A percentile compares a stretch with the other conserved stretches of the same genome.
Evolutionary conservation across 64 coral and sea anemone genomes (phyloP).

Genomic region (Cladopsammia gracilis): DNA sequence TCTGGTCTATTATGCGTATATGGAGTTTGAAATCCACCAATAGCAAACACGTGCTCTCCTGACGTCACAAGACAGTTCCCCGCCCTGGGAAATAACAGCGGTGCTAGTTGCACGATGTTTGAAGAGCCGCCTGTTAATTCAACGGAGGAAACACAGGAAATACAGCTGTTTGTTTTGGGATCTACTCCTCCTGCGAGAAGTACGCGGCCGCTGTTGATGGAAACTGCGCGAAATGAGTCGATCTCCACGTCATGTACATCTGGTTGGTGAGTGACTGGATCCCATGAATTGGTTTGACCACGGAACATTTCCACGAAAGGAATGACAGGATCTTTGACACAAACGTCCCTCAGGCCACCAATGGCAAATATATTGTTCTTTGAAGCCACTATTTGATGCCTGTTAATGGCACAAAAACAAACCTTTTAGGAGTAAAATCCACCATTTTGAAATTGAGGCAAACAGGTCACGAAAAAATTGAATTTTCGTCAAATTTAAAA

Average conservation of each 20-base stretch:
- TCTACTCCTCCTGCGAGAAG: slow-evolving; percentile 25
- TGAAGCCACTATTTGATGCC: slow-evolving; percentile 6
- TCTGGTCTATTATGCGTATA: background rate
- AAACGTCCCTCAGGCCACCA: slow-evolving; percentile 67
- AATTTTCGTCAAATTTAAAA: no score
- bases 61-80: slow-evolving; percentile 42
- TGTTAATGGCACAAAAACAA: background rate
- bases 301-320: slow-evolving; percentile 50
- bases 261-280: slow-evolving; percentile 9
- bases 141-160: slow-evolving; percentile 12
- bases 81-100: slow-evolving; percentile 9
- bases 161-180: background rate
- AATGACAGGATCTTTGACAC: slow-evolving; percentile 1
- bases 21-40: slow-evolving; percentile 54
- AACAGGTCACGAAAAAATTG: no score
- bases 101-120: background rate
- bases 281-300: slow-evolving; percentile 44
- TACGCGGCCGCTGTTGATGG: slow-evolving; percentile 2
- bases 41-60: slow-evolving; percentile 28
- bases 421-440: background rate
- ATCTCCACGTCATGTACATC: slow-evolving; percentile 27
- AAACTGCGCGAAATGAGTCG: slow-evolving; percentile 30
- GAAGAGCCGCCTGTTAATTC: background rate
- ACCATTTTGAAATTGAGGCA: no score
- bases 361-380: slow-evolving; percentile 12